Percentiles rank a stretch among this genome's conserved stretches.
These are phyloP conservation scores for Kuschelorhynchus macadamiae DNA, from an alignment of 2,888 invertebrate genomes.

Conservation along the genomic window DNA sequence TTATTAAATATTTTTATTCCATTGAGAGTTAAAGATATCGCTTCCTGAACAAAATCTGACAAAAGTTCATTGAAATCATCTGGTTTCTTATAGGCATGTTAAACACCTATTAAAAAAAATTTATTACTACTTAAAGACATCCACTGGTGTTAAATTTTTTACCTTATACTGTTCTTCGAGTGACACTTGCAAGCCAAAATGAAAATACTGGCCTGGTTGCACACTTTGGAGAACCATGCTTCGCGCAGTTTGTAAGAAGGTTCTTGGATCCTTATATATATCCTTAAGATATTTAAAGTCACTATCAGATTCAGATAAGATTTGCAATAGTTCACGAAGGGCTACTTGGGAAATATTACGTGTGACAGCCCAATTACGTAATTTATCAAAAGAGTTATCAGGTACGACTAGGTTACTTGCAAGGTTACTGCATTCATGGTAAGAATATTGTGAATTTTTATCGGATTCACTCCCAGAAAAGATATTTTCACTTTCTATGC, in stretches of 20 bases:
- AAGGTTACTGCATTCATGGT: no score
- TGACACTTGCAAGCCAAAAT: conserved; percentile 35
- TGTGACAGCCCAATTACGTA: no score
- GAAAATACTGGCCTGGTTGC: conserved; percentile 28
- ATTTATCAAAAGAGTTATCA: no score
- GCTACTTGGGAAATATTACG: no score
- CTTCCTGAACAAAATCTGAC: conserved; percentile 39
- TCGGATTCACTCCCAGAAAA: no score
- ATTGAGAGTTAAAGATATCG: conserved; percentile 14
- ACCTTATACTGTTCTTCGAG: conserved; percentile 13
- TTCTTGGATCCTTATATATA: not conserved
- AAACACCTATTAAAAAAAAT: conserved; percentile 40
- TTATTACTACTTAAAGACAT: not conserved
- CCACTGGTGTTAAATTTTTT: not conserved
- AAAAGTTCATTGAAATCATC: conserved; percentile 41
- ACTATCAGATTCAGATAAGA: no score
- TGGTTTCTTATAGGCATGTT: conserved; percentile 47
- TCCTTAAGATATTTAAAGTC: no score
- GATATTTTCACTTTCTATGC: no score
- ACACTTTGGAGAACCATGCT: conserved; percentile 3
- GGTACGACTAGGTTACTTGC: no score
- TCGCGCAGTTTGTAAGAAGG: not conserved
- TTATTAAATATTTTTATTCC: conserved; percentile 17
- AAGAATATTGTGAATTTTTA: no score
- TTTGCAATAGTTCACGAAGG: no score